Evolutionary conservation across 2,113 vertebrate species (phyloP).

Genomic region (Odobenus rosmarus): DNA sequence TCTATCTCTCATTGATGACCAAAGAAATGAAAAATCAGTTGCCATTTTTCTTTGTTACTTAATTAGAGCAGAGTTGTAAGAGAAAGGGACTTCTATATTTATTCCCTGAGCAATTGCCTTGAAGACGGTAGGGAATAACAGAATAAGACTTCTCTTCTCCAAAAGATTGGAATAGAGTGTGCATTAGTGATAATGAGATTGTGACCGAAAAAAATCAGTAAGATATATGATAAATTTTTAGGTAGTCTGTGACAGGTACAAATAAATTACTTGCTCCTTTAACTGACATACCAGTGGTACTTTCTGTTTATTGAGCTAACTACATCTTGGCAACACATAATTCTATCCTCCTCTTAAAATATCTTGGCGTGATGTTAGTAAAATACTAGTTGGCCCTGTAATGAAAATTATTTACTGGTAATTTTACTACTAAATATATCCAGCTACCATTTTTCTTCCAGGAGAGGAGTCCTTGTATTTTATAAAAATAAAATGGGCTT

Average conservation of each 20-base stretch:
- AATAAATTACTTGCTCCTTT: not conserved
- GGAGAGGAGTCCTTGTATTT: not conserved
- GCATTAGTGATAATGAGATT: not conserved
- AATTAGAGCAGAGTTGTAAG: not conserved
- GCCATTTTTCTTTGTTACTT: not conserved
- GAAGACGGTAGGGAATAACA: not conserved
- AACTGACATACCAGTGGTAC: not conserved
- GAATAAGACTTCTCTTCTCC: not conserved
- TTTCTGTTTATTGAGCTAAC: not conserved
- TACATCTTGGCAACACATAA: not conserved
- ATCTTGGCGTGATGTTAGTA: not conserved
- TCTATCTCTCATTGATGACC: not conserved
- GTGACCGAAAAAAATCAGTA: not conserved
- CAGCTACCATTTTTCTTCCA: slow-evolving; percentile 34
- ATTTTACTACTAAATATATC: not conserved
- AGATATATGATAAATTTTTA: not conserved
- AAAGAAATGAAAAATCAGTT: not conserved
- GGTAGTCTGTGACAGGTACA: not conserved
- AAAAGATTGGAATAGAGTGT: not conserved
- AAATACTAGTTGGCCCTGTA: not conserved
- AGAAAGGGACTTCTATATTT: not conserved
- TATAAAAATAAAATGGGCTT: slow-evolving; percentile 14
- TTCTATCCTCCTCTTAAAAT: not conserved
- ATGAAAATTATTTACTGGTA: not conserved
- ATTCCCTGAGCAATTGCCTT: not conserved